phyloP scores from a whole-genome alignment of 1,140 invertebrate species.

The Neotoxoptera formosana region DNA sequence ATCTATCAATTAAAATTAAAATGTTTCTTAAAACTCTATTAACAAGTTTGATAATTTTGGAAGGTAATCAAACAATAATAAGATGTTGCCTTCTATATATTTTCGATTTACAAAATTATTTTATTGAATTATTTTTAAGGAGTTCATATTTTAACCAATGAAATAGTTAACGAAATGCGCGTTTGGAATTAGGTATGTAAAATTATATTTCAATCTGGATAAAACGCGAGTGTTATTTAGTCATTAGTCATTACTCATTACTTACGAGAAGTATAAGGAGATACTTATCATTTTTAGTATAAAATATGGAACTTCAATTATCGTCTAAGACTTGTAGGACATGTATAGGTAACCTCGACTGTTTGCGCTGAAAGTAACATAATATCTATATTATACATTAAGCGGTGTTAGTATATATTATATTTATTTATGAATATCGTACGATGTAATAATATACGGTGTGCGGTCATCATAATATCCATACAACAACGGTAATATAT shows the following conservation, averaged over 20 bases:
- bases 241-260: not conserved
- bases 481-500: not conserved
- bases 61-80: too few relatives aligned
- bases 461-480: not conserved
- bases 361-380: not conserved
- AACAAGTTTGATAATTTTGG: too few relatives aligned
- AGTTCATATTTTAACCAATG: not conserved
- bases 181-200: too few relatives aligned
- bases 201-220: not conserved
- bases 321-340: not conserved
- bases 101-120: not conserved
- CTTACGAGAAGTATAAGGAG: not conserved
- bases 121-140: not conserved
- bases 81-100: too few relatives aligned
- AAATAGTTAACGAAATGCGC: not conserved
- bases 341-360: not conserved
- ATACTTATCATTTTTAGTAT: not conserved
- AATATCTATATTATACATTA: not conserved
- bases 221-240: too few relatives aligned
- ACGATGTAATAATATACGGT: not conserved
- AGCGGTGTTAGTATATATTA: not conserved
- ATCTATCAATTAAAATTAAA: too few relatives aligned
- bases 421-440: not conserved
- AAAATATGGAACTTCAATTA: not conserved
- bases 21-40: too few relatives aligned